Evolutionary conservation across 2,888 invertebrate genomes (phyloP).

Genomic region (Strigamia crassipes): DNA sequence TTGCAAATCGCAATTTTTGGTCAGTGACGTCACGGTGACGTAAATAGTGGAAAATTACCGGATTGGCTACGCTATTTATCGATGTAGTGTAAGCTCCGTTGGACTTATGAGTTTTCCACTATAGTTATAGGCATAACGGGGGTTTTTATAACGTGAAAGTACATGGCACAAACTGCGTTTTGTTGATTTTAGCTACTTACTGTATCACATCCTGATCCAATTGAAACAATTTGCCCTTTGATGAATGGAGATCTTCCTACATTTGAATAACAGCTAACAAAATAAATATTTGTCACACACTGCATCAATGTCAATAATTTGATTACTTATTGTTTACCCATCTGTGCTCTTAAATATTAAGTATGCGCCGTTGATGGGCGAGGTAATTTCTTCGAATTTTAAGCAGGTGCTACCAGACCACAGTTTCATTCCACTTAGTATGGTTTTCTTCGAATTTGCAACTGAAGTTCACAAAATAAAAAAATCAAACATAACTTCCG

Average conservation of each 20-base stretch:
- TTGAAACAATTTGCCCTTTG: slow-evolving; percentile 40
- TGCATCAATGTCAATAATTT: no score
- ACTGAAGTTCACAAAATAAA: neutral
- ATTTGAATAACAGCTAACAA: slow-evolving; percentile 5
- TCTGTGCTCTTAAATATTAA: neutral
- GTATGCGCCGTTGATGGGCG: neutral
- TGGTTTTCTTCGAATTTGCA: neutral
- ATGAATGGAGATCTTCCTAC: neutral
- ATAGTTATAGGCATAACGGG: no score
- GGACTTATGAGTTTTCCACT: no score
- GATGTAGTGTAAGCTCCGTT: no score
- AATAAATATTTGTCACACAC: no score
- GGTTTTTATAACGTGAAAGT: no score
- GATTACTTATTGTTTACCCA: slow-evolving; percentile 17
- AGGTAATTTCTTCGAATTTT: neutral
- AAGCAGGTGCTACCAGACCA: slow-evolving; percentile 25
- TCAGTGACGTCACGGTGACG: no score
- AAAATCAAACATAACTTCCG: neutral
- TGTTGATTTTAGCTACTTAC: no score
- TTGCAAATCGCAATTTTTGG: no score
- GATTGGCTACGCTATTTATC: no score
- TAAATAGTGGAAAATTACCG: no score
- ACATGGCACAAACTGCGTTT: no score
- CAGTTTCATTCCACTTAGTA: neutral
- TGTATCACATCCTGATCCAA: slow-evolving; percentile 25